Percentiles rank a stretch among this genome's conserved stretches.
phyloP scores from a whole-genome alignment of 1,140 invertebrate genomes.

The Atta texana region DNA sequence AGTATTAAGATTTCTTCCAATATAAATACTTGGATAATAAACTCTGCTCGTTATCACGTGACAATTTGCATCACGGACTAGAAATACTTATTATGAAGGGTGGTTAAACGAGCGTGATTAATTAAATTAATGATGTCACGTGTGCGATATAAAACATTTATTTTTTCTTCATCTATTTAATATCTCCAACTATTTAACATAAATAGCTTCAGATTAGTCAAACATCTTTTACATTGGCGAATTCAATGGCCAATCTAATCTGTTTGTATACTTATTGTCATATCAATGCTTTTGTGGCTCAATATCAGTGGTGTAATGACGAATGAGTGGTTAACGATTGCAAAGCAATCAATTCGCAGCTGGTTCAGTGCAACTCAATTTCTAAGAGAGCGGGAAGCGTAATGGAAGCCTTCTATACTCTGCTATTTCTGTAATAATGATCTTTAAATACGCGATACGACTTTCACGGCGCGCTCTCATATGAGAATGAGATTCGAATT shows the following conservation, averaged over 20 bases:
- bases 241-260: constrained; percentile 12
- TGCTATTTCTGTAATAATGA: constrained; percentile 75
- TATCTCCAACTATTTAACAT: neutral
- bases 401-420: constrained; percentile 33
- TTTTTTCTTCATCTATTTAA: constrained; percentile 2
- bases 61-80: constrained; percentile 5
- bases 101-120: constrained; percentile 19
- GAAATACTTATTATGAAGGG: constrained; percentile 20
- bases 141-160: neutral
- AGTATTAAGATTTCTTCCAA: neutral
- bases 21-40: constrained; percentile 32
- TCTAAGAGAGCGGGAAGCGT: constrained; percentile 46
- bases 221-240: no score
- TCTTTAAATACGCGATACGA: constrained; percentile 28
- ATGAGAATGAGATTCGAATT: constrained; percentile 21
- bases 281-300: neutral
- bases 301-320: neutral
- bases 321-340: constrained; percentile 36
- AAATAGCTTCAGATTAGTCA: neutral
- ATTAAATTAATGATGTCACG: constrained; percentile 27
- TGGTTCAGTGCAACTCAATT: constrained; percentile 63
- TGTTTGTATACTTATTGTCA: neutral
- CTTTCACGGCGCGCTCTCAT: constrained; percentile 41
- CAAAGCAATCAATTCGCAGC: constrained; percentile 46
- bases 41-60: neutral